phyloP scores from a whole-genome alignment of 2,888 invertebrate species.

The Melieria picta region DNA sequence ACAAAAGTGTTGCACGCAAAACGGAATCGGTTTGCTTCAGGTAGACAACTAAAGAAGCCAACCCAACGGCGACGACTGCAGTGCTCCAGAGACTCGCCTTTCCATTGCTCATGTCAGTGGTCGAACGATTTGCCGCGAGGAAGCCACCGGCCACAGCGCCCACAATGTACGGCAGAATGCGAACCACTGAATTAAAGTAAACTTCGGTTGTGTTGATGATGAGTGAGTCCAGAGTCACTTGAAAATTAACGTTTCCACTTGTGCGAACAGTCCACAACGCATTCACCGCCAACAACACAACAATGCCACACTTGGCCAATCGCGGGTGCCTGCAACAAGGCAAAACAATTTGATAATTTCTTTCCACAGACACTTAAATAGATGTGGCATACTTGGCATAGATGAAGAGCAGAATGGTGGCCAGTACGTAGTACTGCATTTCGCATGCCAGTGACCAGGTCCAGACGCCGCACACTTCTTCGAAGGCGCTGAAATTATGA shows the following conservation, averaged over 20 bases:
- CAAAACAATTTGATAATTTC: background rate
- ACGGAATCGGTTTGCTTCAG: background rate
- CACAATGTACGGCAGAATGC: constrained; percentile 67
- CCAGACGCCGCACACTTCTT: constrained; percentile 64
- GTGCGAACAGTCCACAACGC: background rate
- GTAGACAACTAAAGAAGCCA: background rate
- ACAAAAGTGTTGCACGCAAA: background rate
- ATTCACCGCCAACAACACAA: background rate
- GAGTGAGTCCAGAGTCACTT: constrained; percentile 56
- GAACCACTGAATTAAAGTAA: constrained; percentile 67
- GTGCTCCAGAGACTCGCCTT: too few relatives aligned
- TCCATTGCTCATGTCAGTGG: background rate
- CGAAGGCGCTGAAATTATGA: constrained; percentile 59
- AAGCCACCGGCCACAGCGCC: constrained; percentile 67
- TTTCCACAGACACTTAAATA: background rate
- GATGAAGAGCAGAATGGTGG: constrained; percentile 54
- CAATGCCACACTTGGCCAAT: constrained; percentile 3
- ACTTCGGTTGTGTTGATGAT: constrained; percentile 61
- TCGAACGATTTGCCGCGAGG: constrained; percentile 54
- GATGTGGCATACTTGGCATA: constrained; percentile 42
- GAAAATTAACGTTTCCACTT: constrained; percentile 3
- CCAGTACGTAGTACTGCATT: constrained; percentile 63
- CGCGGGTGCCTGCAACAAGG: constrained; percentile 1
- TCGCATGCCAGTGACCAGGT: constrained; percentile 65
- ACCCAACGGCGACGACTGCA: too few relatives aligned